These are phyloP conservation scores for Nasonia longicornis DNA, from an alignment of 1,140 invertebrate genomes.

Conservation along the genomic window DNA sequence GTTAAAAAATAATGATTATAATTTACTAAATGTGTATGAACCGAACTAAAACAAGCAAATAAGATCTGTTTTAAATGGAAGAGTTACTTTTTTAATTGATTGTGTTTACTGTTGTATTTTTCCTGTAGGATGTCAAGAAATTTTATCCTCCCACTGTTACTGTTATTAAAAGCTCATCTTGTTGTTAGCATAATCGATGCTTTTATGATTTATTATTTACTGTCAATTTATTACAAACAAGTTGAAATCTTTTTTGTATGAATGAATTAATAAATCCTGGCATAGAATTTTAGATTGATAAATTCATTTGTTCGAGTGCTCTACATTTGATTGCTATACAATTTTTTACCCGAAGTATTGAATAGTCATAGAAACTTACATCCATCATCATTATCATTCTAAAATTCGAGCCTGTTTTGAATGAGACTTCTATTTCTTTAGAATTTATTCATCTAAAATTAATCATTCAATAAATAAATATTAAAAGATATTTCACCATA, in stretches of 20 bases:
- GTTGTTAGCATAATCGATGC: constrained; percentile 42
- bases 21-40: constrained; percentile 42
- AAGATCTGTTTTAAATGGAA: constrained; percentile 28
- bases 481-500: constrained; percentile 29
- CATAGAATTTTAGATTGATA: constrained; percentile 47
- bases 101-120: constrained; percentile 39
- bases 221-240: constrained; percentile 38
- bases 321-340: not conserved
- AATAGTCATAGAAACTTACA: not conserved
- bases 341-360: not conserved
- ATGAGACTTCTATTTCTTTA: constrained; percentile 32
- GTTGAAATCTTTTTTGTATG: constrained; percentile 40
- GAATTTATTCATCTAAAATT: constrained; percentile 32
- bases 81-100: constrained; percentile 24
- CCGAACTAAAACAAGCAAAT: constrained; percentile 23
- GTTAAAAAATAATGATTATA: constrained; percentile 31
- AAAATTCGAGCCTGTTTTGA: constrained; percentile 42
- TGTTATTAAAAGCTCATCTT: constrained; percentile 45
- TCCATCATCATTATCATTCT: constrained; percentile 33
- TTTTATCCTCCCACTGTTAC: constrained; percentile 36
- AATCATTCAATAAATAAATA: constrained; percentile 38
- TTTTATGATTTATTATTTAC: constrained; percentile 42
- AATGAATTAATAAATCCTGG: constrained; percentile 42
- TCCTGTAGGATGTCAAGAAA: constrained; percentile 39
- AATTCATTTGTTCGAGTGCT: not conserved